These are phyloP conservation scores for Carcharodon carcharias DNA, from an alignment of 2,797 vertebrate species.

Conservation along the genomic window DNA sequence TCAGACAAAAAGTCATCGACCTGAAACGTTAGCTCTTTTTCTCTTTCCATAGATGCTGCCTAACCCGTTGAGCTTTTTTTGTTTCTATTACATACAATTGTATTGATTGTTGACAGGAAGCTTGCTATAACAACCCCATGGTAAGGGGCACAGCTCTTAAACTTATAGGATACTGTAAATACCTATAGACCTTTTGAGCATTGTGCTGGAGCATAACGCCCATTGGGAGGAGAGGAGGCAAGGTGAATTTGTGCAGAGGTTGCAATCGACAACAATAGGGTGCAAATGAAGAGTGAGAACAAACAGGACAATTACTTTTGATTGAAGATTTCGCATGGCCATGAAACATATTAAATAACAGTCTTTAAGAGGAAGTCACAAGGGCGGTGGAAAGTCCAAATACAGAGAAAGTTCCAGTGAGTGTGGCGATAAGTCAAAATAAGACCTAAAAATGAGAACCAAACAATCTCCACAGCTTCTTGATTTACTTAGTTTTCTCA, in stretches of 20 bases:
- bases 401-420: neutral
- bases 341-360: neutral
- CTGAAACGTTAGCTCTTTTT: too few species aligned
- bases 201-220: neutral
- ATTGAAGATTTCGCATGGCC: neutral
- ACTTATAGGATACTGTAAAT: neutral
- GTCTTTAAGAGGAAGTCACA: neutral
- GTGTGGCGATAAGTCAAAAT: neutral
- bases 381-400: neutral
- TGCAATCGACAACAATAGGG: neutral
- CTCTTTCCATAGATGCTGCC: too few species aligned
- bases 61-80: too few species aligned
- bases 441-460: neutral
- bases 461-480: neutral
- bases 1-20: too few species aligned
- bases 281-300: neutral
- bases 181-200: neutral
- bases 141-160: neutral
- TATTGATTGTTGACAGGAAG: neutral
- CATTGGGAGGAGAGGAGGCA: neutral
- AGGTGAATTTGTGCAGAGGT: neutral
- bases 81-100: neutral
- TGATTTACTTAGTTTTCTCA: neutral
- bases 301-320: neutral
- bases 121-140: neutral